Conservation (phyloP, 1,140 invertebrate species). For the Campoletis sonorensis region DNA sequence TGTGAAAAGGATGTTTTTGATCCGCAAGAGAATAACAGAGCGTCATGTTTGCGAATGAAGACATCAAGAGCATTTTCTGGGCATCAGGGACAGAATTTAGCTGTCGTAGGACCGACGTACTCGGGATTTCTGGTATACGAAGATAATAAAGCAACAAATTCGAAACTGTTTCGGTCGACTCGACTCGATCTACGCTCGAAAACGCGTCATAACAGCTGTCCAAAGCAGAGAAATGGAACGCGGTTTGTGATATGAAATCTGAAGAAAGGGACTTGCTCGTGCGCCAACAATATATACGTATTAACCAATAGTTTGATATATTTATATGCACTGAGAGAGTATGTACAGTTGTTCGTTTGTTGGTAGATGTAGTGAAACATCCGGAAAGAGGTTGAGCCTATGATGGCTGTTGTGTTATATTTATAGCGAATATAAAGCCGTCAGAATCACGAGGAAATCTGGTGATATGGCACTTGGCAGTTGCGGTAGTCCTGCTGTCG, state of each 20-base stretch:
- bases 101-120: neutral
- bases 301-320: neutral
- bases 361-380: constrained; percentile 20
- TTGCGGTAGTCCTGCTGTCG: constrained; percentile 53
- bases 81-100: constrained; percentile 8
- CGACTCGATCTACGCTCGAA: constrained; percentile 1
- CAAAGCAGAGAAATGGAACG: constrained; percentile 41
- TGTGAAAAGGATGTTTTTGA: neutral
- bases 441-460: constrained; percentile 31
- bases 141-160: constrained; percentile 36
- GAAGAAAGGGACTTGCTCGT: constrained; percentile 21
- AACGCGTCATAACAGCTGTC: constrained; percentile 39
- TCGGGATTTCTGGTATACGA: neutral
- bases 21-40: neutral
- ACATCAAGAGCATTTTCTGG: neutral
- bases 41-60: neutral
- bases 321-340: constrained; percentile 3
- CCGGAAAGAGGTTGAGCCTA: neutral
- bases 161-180: constrained; percentile 27
- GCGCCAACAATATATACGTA: constrained; percentile 26
- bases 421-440: neutral
- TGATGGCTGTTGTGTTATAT: neutral
- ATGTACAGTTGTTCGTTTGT: constrained; percentile 6
- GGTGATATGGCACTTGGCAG: constrained; percentile 42
- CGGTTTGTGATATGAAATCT: constrained; percentile 38